Evolutionary conservation across 1,140 invertebrate species (phyloP), one percentile per base, ranked within the genome.

Genomic region (Hycleus cichorii): DNA sequence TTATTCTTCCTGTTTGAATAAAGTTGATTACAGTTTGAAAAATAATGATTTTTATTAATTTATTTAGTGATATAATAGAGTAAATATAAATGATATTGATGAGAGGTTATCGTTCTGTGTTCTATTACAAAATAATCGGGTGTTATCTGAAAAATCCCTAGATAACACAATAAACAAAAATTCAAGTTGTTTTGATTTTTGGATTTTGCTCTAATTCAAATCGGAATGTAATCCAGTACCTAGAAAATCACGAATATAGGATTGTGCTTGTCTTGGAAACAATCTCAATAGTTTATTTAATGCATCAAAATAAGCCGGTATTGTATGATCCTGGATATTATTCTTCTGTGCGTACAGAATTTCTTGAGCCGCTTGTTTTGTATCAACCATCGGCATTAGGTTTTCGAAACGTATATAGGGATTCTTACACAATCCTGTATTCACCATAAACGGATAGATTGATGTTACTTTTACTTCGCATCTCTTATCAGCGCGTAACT

Each of bases 351-450:
- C 68, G 66, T 69, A 26, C 47, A 69, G 58, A 52, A 91, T 87
- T 58, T 76, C 69, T 18, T 75, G 70, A 1, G 84, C 88, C 3
- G 85, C 87, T 39, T 82, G 75, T 47, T 83, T 72, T 0, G 86
- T 78, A 8, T 81, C 69, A 12, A 89, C 76, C 49, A 90, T 74
- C 53, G 79, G 77, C 75, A 89, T 80, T 9, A 88, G 58, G 10
- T 66, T 77, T 2, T 84, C 80, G 74, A 90, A 90, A 62, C 84
- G 85, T 58, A 85, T 83, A 64, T 76, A 82, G 0, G 88, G 87
- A 48, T 86, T 87, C 67, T 91, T 86, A 68, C 88, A 88, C 4
- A 94, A 75, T n/a, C 90, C 90, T 4, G 91, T 94, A 66, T 91
- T 84, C 6, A 93, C 87, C 70, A 90, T 88, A 67, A 86, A 90